Base-by-base conservation (phyloP, 2,797 vertebrate genomes). In the Platyrinchus mystaceus region DNA sequence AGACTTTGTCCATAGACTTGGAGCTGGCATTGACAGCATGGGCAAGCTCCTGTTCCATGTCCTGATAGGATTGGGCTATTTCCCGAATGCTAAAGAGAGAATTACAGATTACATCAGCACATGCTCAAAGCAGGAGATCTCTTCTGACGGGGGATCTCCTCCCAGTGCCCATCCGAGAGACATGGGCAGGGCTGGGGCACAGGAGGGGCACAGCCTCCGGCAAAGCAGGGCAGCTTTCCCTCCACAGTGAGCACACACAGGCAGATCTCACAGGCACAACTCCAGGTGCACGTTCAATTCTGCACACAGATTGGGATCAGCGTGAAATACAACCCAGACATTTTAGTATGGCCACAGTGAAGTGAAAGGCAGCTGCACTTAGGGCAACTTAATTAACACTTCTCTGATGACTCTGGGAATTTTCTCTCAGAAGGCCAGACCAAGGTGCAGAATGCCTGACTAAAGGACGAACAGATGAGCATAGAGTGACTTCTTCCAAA, bases 21-120 rank as follows among this genome's bases (percentile, higher is more conserved):
- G 98, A 99, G 97, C 99, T 99, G 97, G 99, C 99, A 17, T 99
- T 99, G 96, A 99, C 99, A 1, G 99, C 99, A 8, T 99, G 99
- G 53, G 99, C 99, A 44, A 99, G 98, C 94, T 99, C 99, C 97
- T 99, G 99, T 81, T 99, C 99, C 98, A 99, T 96, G 66, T 98
- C 98, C 70, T 97, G 98, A 90, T 99, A 99, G 50, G 98, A 98
- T 32, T 99, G 98, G 9, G 99, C 99, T 19, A 99, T 98, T 87
- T 99, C 99, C 43, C 99, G 98, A 84, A 99, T 99, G 90, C 99
- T 99, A 53, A 49, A 80, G 96, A 93, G 69, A 91, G 41, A 85
- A 94, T 86, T 34, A 95, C 26, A 93, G 53, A 53, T 36, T 46
- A 46, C 46, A 76, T 97, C 84, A 96, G 78, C 49, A 74, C 28